These are phyloP conservation scores for Marisa cornuarietis DNA, from an alignment of 1,140 invertebrate genomes.

Conservation along the genomic window DNA sequence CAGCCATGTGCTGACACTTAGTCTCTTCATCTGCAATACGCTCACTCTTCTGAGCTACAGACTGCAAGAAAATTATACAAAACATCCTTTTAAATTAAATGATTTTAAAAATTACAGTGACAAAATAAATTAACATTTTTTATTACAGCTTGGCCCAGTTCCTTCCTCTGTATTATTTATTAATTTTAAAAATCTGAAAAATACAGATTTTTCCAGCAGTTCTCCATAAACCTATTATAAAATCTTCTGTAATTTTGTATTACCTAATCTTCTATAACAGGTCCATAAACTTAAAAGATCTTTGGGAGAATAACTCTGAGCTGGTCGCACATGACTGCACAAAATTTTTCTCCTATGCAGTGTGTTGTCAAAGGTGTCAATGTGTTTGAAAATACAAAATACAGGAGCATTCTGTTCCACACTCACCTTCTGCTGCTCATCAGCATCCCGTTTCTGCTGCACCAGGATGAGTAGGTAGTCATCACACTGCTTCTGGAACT, in stretches of 20 bases:
- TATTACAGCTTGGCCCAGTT: background rate
- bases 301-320: too few relatives aligned
- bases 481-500: slow-evolving; percentile 79
- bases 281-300: too few relatives aligned
- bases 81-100: background rate
- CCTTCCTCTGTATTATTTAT: background rate
- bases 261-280: too few relatives aligned
- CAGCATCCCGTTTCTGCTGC: slow-evolving; percentile 80
- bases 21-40: slow-evolving; percentile 82
- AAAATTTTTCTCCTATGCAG: too few relatives aligned
- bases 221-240: too few relatives aligned
- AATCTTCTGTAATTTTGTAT: too few relatives aligned
- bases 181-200: background rate
- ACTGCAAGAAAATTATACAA: slow-evolving; percentile 41
- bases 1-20: slow-evolving; percentile 81
- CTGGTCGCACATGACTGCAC: too few relatives aligned
- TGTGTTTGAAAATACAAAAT: too few relatives aligned
- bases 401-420: background rate
- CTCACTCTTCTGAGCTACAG: slow-evolving; percentile 65
- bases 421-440: slow-evolving; percentile 74
- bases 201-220: background rate
- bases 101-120: background rate
- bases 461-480: slow-evolving; percentile 79
- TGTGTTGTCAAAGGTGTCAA: too few relatives aligned
- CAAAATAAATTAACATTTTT: background rate